Evolutionary conservation across 2,888 invertebrate species (phyloP).

Genomic region (Lissonota sp.): DNA sequence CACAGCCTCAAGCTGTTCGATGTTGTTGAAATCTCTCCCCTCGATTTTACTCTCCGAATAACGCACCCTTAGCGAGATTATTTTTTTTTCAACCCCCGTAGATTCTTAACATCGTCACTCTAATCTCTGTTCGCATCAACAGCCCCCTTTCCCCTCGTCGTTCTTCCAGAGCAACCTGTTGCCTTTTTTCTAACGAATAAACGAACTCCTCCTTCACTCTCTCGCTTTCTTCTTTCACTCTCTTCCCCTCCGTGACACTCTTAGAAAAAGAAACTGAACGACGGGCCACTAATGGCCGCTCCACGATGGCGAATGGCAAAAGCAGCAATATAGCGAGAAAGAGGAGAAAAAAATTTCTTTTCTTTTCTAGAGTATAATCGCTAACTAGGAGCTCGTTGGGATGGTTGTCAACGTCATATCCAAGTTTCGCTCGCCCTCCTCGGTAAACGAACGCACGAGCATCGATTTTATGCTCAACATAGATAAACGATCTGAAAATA

Average conservation of each 20-base stretch:
- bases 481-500: not conserved
- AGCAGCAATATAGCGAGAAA: not conserved
- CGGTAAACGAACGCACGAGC: not conserved
- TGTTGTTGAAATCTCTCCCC: constrained; percentile 44
- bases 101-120: constrained; percentile 38
- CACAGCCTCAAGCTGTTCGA: constrained; percentile 44
- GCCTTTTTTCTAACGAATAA: constrained; percentile 53
- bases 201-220: constrained; percentile 31
- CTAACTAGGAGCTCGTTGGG: constrained; percentile 2
- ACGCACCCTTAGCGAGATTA: constrained; percentile 27
- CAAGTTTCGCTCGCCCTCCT: too few relatives aligned
- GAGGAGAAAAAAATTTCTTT: constrained; percentile 1
- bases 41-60: constrained; percentile 34
- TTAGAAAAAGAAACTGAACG: constrained; percentile 36
- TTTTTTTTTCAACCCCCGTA: constrained; percentile 29
- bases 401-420: not conserved
- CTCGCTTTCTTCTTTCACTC: constrained; percentile 7
- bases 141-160: constrained; percentile 14
- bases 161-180: constrained; percentile 53
- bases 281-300: constrained; percentile 38
- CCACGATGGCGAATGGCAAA: constrained; percentile 23
- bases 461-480: not conserved
- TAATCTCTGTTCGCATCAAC: constrained; percentile 47
- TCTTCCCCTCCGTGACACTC: constrained; percentile 23
- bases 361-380: constrained; percentile 11